Percentiles rank a stretch among this genome's conserved stretches.
Conservation (phyloP, 1,140 invertebrate species). For the Oryzaephilus surinamensis region DNA sequence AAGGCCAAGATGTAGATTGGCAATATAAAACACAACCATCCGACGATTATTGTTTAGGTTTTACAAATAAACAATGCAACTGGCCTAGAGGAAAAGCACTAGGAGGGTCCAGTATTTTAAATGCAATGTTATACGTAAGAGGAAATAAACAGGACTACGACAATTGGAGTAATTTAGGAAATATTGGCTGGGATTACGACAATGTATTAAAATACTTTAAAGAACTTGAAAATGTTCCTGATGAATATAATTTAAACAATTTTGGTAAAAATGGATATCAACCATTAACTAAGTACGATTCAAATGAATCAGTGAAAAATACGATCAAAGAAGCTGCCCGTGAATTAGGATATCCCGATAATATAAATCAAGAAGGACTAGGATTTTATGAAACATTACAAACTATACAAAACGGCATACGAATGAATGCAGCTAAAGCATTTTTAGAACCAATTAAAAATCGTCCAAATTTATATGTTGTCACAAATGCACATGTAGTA, state of each 20-base stretch:
- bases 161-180: conserved; percentile 18
- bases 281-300: conserved; percentile 31
- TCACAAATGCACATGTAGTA: conserved; percentile 40
- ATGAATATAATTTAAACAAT: too few relatives aligned
- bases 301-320: conserved; percentile 60
- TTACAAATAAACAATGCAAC: conserved; percentile 20
- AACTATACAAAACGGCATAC: conserved; percentile 43
- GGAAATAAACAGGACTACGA: conserved; percentile 37
- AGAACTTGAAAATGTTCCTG: conserved; percentile 48
- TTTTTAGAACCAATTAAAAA: conserved; percentile 50
- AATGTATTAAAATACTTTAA: conserved; percentile 17
- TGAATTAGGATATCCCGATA: conserved; percentile 63
- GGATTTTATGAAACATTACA: conserved; percentile 40
- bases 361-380: conserved; percentile 37
- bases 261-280: too few relatives aligned
- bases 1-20: conserved; percentile 53
- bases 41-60: conserved; percentile 58
- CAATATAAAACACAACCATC: conserved; percentile 81
- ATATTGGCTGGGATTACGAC: conserved; percentile 21
- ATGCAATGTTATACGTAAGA: conserved; percentile 52
- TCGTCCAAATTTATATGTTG: conserved; percentile 44
- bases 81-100: conserved; percentile 36
- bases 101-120: conserved; percentile 50
- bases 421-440: conserved; percentile 66
- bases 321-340: conserved; percentile 72